Conservation (phyloP, 2,113 vertebrate species). For the Andinoacara biseriatus region DNA sequence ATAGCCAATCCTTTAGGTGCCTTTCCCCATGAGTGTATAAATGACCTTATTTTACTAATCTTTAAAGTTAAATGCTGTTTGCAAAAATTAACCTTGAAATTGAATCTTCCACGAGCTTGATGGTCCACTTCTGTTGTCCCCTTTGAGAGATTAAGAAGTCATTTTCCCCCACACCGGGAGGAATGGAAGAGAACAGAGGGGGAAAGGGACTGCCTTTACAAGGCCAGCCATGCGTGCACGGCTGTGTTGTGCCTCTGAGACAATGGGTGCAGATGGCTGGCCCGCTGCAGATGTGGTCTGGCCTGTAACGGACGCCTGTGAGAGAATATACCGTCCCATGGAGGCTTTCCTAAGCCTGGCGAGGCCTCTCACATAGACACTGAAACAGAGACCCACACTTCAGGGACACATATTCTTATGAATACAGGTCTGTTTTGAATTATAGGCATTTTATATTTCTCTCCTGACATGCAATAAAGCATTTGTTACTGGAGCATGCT, state of each 20-base stretch:
- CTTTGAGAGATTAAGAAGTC: slow-evolving; percentile 77
- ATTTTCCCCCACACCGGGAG: slow-evolving; percentile 51
- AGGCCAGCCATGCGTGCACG: slow-evolving; percentile 74
- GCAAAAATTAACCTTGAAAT: slow-evolving; percentile 48
- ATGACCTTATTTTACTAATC: not conserved
- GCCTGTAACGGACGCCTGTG: slow-evolving; percentile 77
- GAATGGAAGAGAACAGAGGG: slow-evolving; percentile 49
- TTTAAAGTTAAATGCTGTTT: slow-evolving; percentile 7
- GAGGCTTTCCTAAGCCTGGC: slow-evolving; percentile 65
- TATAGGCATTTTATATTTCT: not conserved
- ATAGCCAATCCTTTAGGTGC: not conserved
- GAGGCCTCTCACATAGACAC: slow-evolving; percentile 37
- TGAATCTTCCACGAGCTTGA: slow-evolving; percentile 36
- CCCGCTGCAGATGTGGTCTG: slow-evolving; percentile 77
- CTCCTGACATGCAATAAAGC: not conserved
- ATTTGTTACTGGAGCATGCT: not conserved
- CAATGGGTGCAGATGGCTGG: slow-evolving; percentile 82
- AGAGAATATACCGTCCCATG: slow-evolving; percentile 67
- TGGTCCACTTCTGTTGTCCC: slow-evolving; percentile 29
- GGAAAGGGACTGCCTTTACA: slow-evolving; percentile 64
- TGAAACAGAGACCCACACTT: slow-evolving; percentile 19
- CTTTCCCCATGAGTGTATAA: slow-evolving; percentile 3
- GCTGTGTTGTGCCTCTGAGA: slow-evolving; percentile 71
- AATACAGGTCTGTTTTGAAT: not conserved
- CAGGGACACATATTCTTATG: not conserved